Evolutionary conservation across 2,888 invertebrate genomes (phyloP).

Genomic region (Malachius bipustulatus): DNA sequence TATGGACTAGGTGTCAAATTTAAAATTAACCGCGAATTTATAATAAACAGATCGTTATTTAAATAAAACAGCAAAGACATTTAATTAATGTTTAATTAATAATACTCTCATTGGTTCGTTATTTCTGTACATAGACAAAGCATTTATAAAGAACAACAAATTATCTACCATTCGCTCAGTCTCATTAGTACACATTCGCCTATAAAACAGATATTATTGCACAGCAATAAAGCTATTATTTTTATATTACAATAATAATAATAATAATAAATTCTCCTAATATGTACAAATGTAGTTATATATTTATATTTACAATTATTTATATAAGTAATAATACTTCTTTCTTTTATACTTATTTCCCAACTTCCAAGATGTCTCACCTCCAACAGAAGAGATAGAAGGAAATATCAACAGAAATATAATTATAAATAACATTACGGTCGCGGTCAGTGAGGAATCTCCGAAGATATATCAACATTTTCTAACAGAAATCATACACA

Average conservation of each 20-base stretch:
- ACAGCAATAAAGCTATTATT: conserved; percentile 26
- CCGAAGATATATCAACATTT: conserved; percentile 8
- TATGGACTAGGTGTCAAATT: no score
- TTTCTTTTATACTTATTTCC: background rate
- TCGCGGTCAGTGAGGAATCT: no score
- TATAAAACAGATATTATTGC: conserved; percentile 19
- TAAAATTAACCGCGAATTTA: no score
- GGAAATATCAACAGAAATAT: background rate
- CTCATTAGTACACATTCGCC: background rate
- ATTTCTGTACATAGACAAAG: conserved; percentile 1
- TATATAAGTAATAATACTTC: no score
- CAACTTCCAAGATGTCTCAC: background rate
- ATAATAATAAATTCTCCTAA: conserved; percentile 1
- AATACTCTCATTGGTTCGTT: conserved; percentile 2
- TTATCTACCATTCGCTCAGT: background rate
- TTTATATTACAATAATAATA: conserved; percentile 12
- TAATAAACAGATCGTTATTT: no score
- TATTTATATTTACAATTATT: background rate
- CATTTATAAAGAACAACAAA: background rate
- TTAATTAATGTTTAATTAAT: background rate
- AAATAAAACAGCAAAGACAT: no score
- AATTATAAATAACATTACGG: background rate
- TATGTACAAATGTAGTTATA: background rate
- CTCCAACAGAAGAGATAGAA: background rate
- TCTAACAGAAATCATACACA: conserved; percentile 13